phyloP scores from a whole-genome alignment of 2,797 vertebrate genomes.

The Pristis pectinata region DNA sequence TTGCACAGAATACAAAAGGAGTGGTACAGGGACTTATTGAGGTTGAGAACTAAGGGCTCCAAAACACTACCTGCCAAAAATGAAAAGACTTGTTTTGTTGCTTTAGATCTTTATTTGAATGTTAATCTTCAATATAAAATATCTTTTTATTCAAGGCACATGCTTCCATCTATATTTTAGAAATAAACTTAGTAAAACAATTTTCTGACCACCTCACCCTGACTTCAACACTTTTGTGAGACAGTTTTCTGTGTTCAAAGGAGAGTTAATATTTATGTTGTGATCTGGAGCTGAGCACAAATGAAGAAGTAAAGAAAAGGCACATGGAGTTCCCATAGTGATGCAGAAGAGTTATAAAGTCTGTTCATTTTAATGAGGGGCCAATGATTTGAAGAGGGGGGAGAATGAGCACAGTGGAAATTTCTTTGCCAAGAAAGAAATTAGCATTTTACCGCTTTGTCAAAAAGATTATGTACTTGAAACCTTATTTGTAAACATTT shows the following conservation, averaged over 20 bases:
- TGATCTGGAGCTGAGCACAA: neutral
- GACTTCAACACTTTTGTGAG: neutral
- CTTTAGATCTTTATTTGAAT: neutral
- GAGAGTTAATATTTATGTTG: neutral
- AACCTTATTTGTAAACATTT: neutral
- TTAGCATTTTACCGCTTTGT: neutral
- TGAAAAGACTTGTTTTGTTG: neutral
- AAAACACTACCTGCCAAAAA: slow-evolving; percentile 24
- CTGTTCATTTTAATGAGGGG: slow-evolving; percentile 6
- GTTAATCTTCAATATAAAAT: slow-evolving; percentile 12
- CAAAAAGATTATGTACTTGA: neutral
- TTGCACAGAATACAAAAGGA: slow-evolving; percentile 9
- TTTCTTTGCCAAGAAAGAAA: neutral
- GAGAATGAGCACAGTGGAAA: neutral
- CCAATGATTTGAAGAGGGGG: neutral
- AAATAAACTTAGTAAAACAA: neutral
- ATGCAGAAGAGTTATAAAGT: neutral
- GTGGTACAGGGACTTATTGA: slow-evolving; percentile 9
- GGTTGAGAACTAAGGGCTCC: slow-evolving; percentile 15
- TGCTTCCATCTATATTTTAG: slow-evolving; percentile 8
- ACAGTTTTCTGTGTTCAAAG: neutral
- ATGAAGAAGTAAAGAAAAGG: neutral
- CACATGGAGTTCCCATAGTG: slow-evolving; percentile 20
- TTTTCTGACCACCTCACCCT: slow-evolving; percentile 15
- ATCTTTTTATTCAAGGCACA: neutral